Conservation (phyloP, 2,797 vertebrate genomes). For the Podarcis siculus region DNA sequence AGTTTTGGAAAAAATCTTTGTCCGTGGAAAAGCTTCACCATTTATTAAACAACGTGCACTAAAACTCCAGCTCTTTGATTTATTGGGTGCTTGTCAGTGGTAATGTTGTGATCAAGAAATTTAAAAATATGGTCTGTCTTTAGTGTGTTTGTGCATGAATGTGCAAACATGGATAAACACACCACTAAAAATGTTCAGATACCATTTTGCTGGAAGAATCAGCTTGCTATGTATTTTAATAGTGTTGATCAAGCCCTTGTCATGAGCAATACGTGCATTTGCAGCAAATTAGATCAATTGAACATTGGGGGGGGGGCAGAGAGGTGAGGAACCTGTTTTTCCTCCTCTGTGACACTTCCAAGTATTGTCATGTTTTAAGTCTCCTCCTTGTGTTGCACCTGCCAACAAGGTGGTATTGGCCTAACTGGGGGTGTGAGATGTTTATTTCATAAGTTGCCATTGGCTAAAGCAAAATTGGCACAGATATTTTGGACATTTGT, state of each 20-base stretch:
- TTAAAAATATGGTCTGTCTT: slow-evolving; percentile 35
- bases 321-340: not conserved
- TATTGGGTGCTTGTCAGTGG: slow-evolving; percentile 40
- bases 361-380: not conserved
- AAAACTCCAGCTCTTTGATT: slow-evolving; percentile 37
- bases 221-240: not conserved
- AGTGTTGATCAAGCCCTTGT: not conserved
- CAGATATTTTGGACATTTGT: not conserved
- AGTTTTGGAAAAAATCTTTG: slow-evolving; percentile 42
- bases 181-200: slow-evolving; percentile 24
- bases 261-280: not conserved
- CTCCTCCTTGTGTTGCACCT: slow-evolving; percentile 5
- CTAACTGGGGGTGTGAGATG: slow-evolving; percentile 18
- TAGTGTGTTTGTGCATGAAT: not conserved
- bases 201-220: not conserved
- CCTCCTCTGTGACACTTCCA: not conserved
- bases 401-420: slow-evolving; percentile 8
- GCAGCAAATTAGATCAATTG: not conserved
- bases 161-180: not conserved
- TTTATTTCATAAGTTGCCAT: slow-evolving; percentile 15
- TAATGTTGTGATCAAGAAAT: slow-evolving; percentile 51
- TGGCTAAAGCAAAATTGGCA: slow-evolving; percentile 22
- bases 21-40: slow-evolving; percentile 8
- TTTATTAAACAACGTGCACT: slow-evolving; percentile 43
- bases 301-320: not conserved